Conservation (phyloP, 2,888 invertebrate genomes). For the Synanthedon vespiformis region DNA sequence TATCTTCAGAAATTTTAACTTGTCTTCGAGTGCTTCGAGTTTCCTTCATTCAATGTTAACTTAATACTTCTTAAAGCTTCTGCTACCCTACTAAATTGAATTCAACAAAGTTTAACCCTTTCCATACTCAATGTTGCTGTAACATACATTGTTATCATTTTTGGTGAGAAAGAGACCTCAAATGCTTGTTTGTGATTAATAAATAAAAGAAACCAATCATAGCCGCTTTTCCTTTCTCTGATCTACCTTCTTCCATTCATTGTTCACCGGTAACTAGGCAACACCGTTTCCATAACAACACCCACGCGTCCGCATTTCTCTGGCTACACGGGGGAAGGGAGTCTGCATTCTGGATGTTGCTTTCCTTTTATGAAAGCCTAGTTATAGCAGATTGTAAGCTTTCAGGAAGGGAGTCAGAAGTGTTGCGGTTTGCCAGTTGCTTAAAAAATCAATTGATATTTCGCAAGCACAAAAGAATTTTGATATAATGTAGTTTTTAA, state of each 20-base stretch:
- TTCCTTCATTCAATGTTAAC: not conserved
- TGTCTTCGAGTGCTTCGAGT: not conserved
- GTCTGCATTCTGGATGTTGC: not conserved
- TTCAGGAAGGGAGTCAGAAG: conserved; percentile 69
- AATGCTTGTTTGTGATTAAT: not conserved
- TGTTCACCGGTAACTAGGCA: conserved; percentile 38
- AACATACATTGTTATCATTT: conserved; percentile 3
- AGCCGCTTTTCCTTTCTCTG: not conserved
- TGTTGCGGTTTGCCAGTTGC: no score
- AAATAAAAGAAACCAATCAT: not conserved
- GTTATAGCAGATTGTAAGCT: conserved; percentile 73
- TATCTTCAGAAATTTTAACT: no score
- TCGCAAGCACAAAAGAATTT: no score
- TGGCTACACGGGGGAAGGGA: conserved; percentile 39
- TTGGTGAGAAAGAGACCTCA: conserved; percentile 1
- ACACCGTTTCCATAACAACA: conserved; percentile 56
- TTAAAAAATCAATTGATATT: no score
- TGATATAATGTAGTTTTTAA: no score
- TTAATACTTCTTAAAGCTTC: conserved; percentile 5
- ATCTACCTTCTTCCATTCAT: conserved; percentile 31
- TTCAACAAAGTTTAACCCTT: conserved; percentile 28
- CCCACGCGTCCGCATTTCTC: conserved; percentile 52
- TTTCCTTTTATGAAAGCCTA: conserved; percentile 56
- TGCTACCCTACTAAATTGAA: conserved; percentile 19
- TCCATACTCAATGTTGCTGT: conserved; percentile 6